Percentiles rank a stretch among this genome's conserved stretches.
Evolutionary conservation across 2,797 vertebrate species (phyloP).

Genomic region (Gorsachius magnificus): DNA sequence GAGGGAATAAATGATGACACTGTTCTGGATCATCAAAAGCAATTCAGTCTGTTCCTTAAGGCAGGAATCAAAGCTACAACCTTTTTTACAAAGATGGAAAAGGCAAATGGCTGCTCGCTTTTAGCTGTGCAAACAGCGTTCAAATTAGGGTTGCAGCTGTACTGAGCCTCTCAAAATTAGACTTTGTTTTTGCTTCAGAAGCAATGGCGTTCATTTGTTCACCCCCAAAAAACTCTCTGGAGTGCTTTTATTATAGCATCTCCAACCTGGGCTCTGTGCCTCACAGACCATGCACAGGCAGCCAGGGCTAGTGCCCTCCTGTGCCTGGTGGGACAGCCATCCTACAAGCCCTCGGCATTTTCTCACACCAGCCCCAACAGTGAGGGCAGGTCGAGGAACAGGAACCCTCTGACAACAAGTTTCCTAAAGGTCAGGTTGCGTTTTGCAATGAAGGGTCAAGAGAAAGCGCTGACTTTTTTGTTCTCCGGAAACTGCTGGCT

Average conservation of each 20-base stretch:
- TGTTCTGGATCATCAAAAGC: neutral
- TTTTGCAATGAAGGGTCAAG: neutral
- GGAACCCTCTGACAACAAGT: neutral
- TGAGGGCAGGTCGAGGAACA: neutral
- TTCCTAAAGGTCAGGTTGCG: neutral
- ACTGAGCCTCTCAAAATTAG: neutral
- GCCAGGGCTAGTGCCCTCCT: neutral
- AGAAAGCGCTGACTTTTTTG: neutral
- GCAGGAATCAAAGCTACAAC: neutral
- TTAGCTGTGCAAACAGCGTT: neutral
- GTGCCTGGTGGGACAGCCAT: rapidly evolving
- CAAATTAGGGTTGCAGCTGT: neutral
- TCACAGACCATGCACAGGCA: neutral
- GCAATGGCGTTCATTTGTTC: neutral
- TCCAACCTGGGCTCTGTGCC: neutral
- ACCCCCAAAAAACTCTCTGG: neutral
- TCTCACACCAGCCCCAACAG: neutral
- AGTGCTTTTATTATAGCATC: neutral
- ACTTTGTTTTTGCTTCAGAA: neutral
- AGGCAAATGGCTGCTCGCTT: neutral
- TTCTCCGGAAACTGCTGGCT: neutral
- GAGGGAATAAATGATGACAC: neutral
- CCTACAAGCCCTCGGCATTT: rapidly evolving
- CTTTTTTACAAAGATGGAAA: neutral
- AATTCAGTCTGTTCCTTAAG: neutral